A percentile compares a stretch with the other conserved stretches of the same genome.
phyloP scores from a whole-genome alignment of 2,113 vertebrate genomes.

The Toxostoma redivivum region DNA sequence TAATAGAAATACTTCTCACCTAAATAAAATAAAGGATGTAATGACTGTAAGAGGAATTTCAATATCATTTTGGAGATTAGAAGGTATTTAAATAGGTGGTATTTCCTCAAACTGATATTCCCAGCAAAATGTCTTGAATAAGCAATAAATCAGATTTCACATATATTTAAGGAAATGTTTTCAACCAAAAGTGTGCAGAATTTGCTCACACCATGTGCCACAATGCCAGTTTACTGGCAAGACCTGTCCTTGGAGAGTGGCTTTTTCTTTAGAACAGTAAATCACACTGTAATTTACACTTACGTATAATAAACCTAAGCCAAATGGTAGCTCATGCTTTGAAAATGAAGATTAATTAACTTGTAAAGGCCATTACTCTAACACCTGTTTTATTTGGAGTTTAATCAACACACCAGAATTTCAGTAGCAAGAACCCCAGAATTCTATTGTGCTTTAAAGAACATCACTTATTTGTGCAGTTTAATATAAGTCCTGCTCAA shows the following conservation, averaged over 20 bases:
- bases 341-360: conserved; percentile 61
- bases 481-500: conserved; percentile 61
- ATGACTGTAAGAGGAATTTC: not conserved
- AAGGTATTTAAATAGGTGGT: not conserved
- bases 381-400: conserved; percentile 59
- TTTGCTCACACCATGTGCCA: not conserved
- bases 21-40: not conserved
- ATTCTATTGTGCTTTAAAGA: conserved; percentile 37
- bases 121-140: not conserved
- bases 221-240: not conserved
- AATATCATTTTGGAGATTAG: not conserved
- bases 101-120: not conserved
- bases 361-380: conserved; percentile 17
- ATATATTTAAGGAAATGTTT: not conserved
- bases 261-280: not conserved
- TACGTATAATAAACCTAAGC: not conserved
- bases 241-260: not conserved
- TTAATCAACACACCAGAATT: conserved; percentile 51
- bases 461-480: conserved; percentile 19
- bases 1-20: not conserved
- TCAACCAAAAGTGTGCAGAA: not conserved
- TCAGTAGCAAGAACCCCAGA: conserved; percentile 36
- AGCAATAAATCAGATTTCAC: not conserved
- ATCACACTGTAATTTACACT: not conserved
- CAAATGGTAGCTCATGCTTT: conserved; percentile 6